Base-by-base conservation (phyloP, 2,113 vertebrate species). In the Galemys pyrenaicus region DNA sequence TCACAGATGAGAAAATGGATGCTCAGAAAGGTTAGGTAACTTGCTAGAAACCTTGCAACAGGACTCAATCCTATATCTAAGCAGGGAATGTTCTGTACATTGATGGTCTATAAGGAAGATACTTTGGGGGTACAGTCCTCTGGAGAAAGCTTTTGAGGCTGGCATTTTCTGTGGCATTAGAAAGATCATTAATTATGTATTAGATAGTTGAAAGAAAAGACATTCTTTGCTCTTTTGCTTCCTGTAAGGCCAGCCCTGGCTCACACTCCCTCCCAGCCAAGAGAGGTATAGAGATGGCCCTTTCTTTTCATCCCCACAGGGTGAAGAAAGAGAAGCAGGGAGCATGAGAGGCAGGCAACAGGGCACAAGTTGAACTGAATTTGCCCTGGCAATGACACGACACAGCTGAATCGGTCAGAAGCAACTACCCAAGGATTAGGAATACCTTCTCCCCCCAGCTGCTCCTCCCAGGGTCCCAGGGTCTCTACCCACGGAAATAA, bases 101-200 rank as follows among this genome's bases (percentile, higher is more conserved):
- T 5, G 51, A 51, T 1, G 70, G 81, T 22, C 56, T 30, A 22
- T 24, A n/a, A 17, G 13, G 37, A 88, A 81, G 35, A 58, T 1
- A n/a, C 32, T 9, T 2, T 15, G 64, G 41, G 41, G 46, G 10
- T 19, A 37, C 5, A 54, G 75, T 28, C 49, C 62, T 82, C 60
- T 87, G 39, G 32, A 64, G 70, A n/a, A 54, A 87, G 32, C 60
- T 84, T 92, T 91, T 51, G 32, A 51, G 49, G 35, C 58, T 95
- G 85, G 74, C 74, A 60, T 58, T 88, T 73, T 91, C 78, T 32
- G 20, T 87, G 75, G 35, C 32, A 2, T 94, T 92, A 79, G 9
- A 90, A 64, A 51, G 79, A 62, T 73, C 56, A 64, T 90, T 88
- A 91, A 89, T 92, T 75, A 54, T 70, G 58, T 37, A 35, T 90